Evolutionary conservation across 1,140 invertebrate genomes (phyloP).

Genomic region (Tribolium madens): DNA sequence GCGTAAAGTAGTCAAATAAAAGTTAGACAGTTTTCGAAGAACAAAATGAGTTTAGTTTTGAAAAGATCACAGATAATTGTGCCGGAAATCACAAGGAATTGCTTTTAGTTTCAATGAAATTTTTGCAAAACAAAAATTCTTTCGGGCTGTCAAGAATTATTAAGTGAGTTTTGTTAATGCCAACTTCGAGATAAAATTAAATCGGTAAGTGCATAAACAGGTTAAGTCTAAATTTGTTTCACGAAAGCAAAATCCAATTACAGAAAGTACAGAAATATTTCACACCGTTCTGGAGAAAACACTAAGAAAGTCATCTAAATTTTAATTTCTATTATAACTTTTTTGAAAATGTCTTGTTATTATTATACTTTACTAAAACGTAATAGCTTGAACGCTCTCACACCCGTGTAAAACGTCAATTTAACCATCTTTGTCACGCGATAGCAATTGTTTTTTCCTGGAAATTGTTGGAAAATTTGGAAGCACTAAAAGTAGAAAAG

Average conservation of each 20-base stretch:
- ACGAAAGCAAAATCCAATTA: not conserved
- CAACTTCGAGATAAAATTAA: not conserved
- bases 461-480: no score
- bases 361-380: no score
- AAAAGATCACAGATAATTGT: not conserved
- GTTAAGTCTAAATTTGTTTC: not conserved
- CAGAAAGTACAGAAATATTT: not conserved
- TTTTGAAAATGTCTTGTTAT: no score
- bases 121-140: no score
- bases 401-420: no score
- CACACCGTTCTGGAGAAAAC: not conserved
- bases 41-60: not conserved
- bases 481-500: no score
- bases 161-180: not conserved
- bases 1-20: not conserved
- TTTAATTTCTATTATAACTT: no score
- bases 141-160: not conserved
- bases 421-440: no score
- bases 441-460: no score
- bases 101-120: not conserved
- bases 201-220: not conserved
- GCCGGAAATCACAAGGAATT: not conserved
- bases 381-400: no score
- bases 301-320: not conserved
- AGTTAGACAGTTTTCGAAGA: not conserved